These are phyloP conservation scores for Ceratothoa steindachneri DNA, from an alignment of 2,888 invertebrate species.

Conservation along the genomic window DNA sequence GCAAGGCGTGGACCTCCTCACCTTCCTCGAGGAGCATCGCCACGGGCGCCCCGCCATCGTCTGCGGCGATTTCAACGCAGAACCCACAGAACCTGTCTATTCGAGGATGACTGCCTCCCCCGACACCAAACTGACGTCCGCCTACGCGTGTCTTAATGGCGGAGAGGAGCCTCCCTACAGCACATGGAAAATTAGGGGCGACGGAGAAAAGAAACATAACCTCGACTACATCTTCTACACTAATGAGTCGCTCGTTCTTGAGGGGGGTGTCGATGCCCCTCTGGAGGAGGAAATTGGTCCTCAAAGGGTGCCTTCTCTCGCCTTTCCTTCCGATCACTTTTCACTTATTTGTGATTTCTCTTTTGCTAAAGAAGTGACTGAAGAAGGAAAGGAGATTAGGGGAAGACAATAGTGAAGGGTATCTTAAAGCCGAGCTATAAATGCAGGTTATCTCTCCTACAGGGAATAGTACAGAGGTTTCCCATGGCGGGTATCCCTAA, in stretches of 20 bases:
- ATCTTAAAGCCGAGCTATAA: neutral
- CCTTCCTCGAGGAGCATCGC: slow-evolving; percentile 58
- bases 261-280: slow-evolving; percentile 61
- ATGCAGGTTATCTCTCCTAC: too few species aligned
- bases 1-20: slow-evolving; percentile 63
- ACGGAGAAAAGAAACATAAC: slow-evolving; percentile 68
- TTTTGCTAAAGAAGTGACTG: neutral
- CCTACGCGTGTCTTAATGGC: slow-evolving; percentile 50
- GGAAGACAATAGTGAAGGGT: neutral
- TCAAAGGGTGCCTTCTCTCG: slow-evolving; percentile 63
- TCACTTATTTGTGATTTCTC: slow-evolving; percentile 65
- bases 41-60: slow-evolving; percentile 61
- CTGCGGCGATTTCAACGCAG: slow-evolving; percentile 74
- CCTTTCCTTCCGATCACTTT: slow-evolving; percentile 73
- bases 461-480: too few species aligned
- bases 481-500: too few species aligned
- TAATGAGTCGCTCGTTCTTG: slow-evolving; percentile 59
- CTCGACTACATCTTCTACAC: slow-evolving; percentile 71
- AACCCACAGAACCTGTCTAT: slow-evolving; percentile 68
- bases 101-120: slow-evolving; percentile 34
- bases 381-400: neutral
- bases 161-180: slow-evolving; percentile 66
- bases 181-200: slow-evolving; percentile 69
- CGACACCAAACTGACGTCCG: slow-evolving; percentile 34
- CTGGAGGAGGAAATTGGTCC: slow-evolving; percentile 64